Evolutionary conservation across 2,113 vertebrate genomes (phyloP), one percentile per base, ranked within the genome.

Genomic region (Zapus hudsonius): DNA sequence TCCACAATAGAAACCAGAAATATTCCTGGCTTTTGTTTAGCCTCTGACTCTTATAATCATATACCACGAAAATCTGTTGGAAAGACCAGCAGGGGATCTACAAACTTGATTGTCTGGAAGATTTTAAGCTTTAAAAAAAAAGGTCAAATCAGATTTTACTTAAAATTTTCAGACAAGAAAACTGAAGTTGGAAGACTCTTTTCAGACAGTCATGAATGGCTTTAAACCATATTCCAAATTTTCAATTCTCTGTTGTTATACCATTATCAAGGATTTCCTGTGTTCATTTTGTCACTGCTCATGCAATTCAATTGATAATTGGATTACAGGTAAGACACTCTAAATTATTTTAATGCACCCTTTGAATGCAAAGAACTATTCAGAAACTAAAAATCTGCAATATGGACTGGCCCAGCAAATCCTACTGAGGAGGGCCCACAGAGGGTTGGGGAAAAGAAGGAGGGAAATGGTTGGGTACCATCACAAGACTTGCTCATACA

Each of bases 41-140:
- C 70, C 63, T 91, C 67, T 87, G 61, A 93, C 66, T 88, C 57
- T 89, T 73, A 66, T 47, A 87, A 89, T 89, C 61, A 70, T 91
- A 82, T 81, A 89, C 47, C 31, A 82, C 70, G 79, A 90, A 90
- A 38, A 57, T 63, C 82, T 94, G 85, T 88, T 42, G 57, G 75
- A 82, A 94, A 55, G 70, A 85, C 59, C 33, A 63, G 27, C 84
- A 92, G 27, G 75, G 63, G 38, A 92, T 36, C 73, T 92, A 84
- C 42, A 92, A 67, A 95, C 55, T 92, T 90, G 52, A 73, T 92
- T 90, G 27, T 5, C 70, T 75, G 64, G 94, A 55, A 95, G 91
- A 93, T 66, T 93, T 94, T 42, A 4, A 80, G 93, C 64, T 96
- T 85, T 57, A 95, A 94, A 61, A 38, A 40, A 92, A 64, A 95